Conservation (phyloP, 2,113 vertebrate genomes). For the Callaeas wilsoni region DNA sequence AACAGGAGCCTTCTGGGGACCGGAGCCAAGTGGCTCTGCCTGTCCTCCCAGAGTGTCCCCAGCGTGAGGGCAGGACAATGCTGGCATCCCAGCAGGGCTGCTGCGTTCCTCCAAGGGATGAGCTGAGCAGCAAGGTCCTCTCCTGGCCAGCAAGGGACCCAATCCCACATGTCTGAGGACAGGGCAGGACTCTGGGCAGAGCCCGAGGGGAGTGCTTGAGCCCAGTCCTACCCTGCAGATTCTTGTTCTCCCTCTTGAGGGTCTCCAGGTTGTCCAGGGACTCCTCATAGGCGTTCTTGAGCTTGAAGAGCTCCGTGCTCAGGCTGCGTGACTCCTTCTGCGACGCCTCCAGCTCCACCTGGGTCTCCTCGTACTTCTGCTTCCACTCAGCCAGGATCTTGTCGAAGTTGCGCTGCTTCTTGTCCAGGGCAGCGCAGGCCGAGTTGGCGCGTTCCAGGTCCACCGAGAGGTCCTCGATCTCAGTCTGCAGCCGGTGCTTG, state of each 20-base stretch:
- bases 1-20: neutral
- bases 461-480: constrained; percentile 87
- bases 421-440: constrained; percentile 82
- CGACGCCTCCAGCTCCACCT: constrained; percentile 83
- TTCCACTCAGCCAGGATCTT: constrained; percentile 84
- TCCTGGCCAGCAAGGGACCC: neutral
- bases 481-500: constrained; percentile 89
- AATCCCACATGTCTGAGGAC: neutral
- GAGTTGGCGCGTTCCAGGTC: constrained; percentile 88
- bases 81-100: neutral
- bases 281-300: constrained; percentile 90
- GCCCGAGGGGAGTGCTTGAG: neutral
- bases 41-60: neutral
- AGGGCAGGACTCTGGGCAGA: neutral
- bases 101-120: neutral
- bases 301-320: constrained; percentile 92
- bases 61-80: neutral
- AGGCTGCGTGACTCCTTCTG: constrained; percentile 87
- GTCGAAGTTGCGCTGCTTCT: constrained; percentile 91
- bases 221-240: constrained; percentile 82
- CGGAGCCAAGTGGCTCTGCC: neutral
- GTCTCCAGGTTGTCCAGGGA: constrained; percentile 88
- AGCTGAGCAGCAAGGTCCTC: neutral
- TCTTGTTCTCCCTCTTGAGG: constrained; percentile 91
- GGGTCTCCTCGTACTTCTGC: constrained; percentile 89